Evolutionary conservation across 2,113 vertebrate species (phyloP), one percentile per base, ranked within the genome.

Genomic region (Dendrocopos noguchii): DNA sequence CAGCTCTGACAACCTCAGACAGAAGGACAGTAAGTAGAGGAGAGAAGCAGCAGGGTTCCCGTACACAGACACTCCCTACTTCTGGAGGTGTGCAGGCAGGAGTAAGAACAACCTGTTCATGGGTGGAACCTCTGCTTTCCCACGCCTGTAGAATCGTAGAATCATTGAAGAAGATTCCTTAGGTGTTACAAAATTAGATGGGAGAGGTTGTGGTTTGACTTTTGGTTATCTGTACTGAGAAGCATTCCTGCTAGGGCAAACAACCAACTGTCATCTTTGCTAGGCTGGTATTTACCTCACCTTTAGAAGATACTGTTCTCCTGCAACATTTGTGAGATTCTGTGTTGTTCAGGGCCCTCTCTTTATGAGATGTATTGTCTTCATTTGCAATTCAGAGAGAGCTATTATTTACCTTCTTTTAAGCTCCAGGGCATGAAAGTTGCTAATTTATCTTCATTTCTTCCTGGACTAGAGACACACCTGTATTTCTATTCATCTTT

Each of bases 401-500:
- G 21, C 25, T 81, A 3, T 67, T 87, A 52, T 76, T 87, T 89
- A 70, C 36, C 72, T 63, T 50, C 59, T 57, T 80, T 64, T 64
- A 80, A 28, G n/a, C 13, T 76, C 9, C 28, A 46, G 70, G 55
- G 33, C 2, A 3, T 92, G 59, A 39, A 73, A 76, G 46, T 34
- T 95, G 59, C 61, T 68, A 46, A 55, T 93, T 88, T 65, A 63
- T 91, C 73, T 90, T 89, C 36, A 80, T 92, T 93, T 71, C 31
- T 92, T 12, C 34, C 39, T 84, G 31, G 53, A 73, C 59, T 76
- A 55, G 55, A 88, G 88, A 79, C 34, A 59, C 39, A 52, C 16
- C n/a, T 84, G 19, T 47, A 39, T 81, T 77, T 84, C 50, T 79
- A 1, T 76, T 84, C 2, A 10, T 67, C 21, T 84, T 94, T 74